Evolutionary conservation across 2,113 vertebrate genomes (phyloP), one percentile per base, ranked within the genome.

Genomic region (Embiotoca jacksoni): DNA sequence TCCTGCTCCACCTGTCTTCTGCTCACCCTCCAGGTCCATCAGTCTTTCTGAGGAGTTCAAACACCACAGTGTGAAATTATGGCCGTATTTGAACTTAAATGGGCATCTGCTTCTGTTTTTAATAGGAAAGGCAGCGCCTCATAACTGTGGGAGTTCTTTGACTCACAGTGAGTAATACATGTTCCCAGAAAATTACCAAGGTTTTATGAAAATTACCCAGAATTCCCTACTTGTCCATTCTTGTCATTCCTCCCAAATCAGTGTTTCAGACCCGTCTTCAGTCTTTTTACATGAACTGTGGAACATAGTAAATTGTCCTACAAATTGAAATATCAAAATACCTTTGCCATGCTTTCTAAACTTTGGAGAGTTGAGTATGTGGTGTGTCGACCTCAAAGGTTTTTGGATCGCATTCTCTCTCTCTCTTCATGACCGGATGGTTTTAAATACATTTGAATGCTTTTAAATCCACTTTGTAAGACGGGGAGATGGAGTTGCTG

Each of bases 251-350:
- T n/a, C 47, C 15, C 63, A 56, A 36, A 32, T 50, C 15, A 13
- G 8, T 35, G 30, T 56, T 32, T 36, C 23, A 53, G 11, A 44
- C 49, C 11, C 23, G 39, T 63, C 5, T 65, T 14, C 10, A 53
- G 35, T 47, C 31, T 65, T 23, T 80, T 58, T 55, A 7, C 15
- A 44, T 49, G 37, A 56, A 37, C 7, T 31, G 14, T 1, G 0
- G 33, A 64, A 72, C 32, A n/a, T n/a, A 13, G 35, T 64, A 30
- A 60, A 11, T 60, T 61, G 11, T 71, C 35, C 15, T 50, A 9
- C 2, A 47, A 70, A n/a, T 23, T n/a, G 35, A 7, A 62, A 56
- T 60, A 14, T 73, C 0, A 6, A 35, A 15, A 46, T 13, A 8
- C 10, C 33, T 11, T 33, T 53, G 30, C 3, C 5, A 10, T 49